These are phyloP conservation scores for Glaucomys volans DNA, from an alignment of 2,113 vertebrate species.

Conservation along the genomic window DNA sequence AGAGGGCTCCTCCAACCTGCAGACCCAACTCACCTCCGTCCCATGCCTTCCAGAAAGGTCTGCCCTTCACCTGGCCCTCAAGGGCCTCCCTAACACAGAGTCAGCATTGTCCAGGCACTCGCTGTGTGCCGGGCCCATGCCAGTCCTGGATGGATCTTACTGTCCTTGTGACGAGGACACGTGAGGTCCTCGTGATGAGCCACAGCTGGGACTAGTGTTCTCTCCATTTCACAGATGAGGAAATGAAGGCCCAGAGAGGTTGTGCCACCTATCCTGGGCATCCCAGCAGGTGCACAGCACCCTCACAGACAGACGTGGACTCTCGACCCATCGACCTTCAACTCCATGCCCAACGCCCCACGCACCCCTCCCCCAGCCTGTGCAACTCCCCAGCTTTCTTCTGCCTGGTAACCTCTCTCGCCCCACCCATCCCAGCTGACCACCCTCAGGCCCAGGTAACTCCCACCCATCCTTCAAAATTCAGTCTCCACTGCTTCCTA, in stretches of 20 bases:
- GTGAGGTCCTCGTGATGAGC: not conserved
- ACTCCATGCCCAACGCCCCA: not conserved
- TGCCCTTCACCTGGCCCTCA: no score
- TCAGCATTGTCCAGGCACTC: accelerated
- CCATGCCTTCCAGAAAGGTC: not conserved
- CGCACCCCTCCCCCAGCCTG: not conserved
- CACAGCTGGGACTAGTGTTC: not conserved
- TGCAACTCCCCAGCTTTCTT: not conserved
- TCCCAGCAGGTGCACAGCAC: not conserved
- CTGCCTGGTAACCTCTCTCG: not conserved
- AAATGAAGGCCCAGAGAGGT: not conserved
- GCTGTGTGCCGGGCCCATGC: not conserved
- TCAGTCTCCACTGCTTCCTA: not conserved
- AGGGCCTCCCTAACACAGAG: not conserved
- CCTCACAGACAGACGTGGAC: not conserved
- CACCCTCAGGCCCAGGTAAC: not conserved
- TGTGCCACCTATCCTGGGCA: not conserved
- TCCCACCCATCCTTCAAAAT: not conserved
- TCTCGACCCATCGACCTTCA: not conserved
- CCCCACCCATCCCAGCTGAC: no score
- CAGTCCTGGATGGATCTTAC: not conserved
- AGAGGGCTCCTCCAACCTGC: not conserved
- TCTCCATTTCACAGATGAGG: not conserved
- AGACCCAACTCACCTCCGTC: not conserved
- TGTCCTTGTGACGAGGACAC: no score